Conservation (phyloP, 2,888 invertebrate genomes). For the Agrochola lychnidis region DNA sequence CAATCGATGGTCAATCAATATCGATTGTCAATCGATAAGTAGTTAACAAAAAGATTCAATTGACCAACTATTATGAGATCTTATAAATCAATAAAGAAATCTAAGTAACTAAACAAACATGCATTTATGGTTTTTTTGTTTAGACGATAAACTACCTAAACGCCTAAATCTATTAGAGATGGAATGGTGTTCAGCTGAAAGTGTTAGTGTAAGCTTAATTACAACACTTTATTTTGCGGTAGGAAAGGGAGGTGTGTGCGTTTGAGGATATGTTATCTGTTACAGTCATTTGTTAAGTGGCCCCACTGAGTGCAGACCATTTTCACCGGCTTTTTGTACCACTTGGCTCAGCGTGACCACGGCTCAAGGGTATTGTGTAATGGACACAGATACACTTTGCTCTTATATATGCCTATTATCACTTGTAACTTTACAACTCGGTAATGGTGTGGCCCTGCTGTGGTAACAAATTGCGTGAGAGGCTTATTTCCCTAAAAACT, state of each 20-base stretch:
- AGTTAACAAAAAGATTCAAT: conserved; percentile 39
- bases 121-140: neutral
- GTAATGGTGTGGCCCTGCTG: conserved; percentile 20
- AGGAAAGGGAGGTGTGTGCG: conserved; percentile 28
- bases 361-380: conserved; percentile 37
- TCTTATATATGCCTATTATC: conserved; percentile 25
- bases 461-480: conserved; percentile 6
- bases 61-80: conserved; percentile 17
- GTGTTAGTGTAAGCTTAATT: conserved; percentile 28
- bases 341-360: conserved; percentile 11
- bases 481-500: conserved; percentile 30
- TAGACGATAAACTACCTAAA: neutral
- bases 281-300: conserved; percentile 44
- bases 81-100: conserved; percentile 5
- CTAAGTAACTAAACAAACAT: neutral
- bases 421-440: conserved; percentile 21
- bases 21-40: conserved; percentile 38
- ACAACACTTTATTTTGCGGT: conserved; percentile 30
- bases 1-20: conserved; percentile 38
- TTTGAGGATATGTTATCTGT: conserved; percentile 32
- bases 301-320: conserved; percentile 29
- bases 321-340: conserved; percentile 45
- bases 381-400: conserved; percentile 32
- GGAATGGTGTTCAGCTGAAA: neutral
- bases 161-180: conserved; percentile 7